Base-by-base conservation (phyloP, 2,113 vertebrate genomes). In the Diglossa brunneiventris region DNA sequence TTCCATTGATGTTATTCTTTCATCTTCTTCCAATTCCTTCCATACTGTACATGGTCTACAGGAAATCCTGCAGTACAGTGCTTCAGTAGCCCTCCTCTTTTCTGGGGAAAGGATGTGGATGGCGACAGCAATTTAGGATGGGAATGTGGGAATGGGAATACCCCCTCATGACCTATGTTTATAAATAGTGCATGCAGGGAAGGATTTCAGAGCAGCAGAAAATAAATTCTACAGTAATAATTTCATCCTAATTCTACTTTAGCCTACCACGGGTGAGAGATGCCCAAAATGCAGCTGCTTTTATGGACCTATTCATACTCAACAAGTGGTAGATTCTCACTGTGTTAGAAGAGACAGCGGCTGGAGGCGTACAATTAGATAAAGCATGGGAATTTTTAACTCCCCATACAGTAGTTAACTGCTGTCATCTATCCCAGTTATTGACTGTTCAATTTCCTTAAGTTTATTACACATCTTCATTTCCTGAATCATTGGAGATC, bases 381-480 rank as follows among this genome's bases (percentile, higher is more conserved):
- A 89, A 33, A 37, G 37, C 39, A 80, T 69, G 68, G 31, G 85
- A 94, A 73, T 89, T 94, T 94, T 91, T 46, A 94, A 87, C 56
- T 82, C 85, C 87, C 72, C 37, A 19, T 79, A 55, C 33, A 47
- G 83, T 77, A 91, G 69, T 92, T 96, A 85, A 76, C 72, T 92
- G 75, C 62, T 94, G 85, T 89, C 91, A 95, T 27, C 62, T 94
- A 89, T 89, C 97, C 58, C 91, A 84, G 91, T 87, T 96, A 96
- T 89, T 91, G 85, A 90, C 95, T 87, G 67, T 82, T 96, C 87
- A 90, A 44, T 91, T 97, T 97, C 93, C 56, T 83, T 92, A 90
- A 80, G 41, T 62, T 91, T 92, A 97, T 96, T 97, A 87, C 89
- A 92, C 68, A 66, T 91, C 88, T 92, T 94, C 37, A 94, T 97